A percentile compares a stretch with the other conserved stretches of the same genome.
phyloP scores from a whole-genome alignment of 2,888 invertebrate genomes.

The Pandemis corylana region DNA sequence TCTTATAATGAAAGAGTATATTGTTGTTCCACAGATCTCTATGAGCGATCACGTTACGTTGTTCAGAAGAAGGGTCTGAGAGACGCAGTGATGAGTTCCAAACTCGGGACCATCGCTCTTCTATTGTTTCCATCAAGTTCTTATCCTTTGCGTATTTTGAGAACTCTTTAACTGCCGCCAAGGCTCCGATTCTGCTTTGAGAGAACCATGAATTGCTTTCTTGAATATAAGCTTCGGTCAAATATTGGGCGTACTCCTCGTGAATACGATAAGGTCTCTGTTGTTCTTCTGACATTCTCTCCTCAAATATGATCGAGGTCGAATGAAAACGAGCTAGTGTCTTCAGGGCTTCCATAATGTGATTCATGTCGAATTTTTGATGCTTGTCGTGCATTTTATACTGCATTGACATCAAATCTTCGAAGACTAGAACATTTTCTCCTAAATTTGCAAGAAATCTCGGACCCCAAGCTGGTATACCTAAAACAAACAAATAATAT shows the following conservation, averaged over 20 bases:
- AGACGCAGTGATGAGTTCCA: not conserved
- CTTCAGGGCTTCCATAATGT: not conserved
- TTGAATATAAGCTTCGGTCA: not conserved
- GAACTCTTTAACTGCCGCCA: not conserved
- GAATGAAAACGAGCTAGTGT: not conserved
- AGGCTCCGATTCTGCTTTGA: not conserved
- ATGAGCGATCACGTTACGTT: not conserved
- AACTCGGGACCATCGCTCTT: not conserved
- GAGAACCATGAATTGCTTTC: not conserved
- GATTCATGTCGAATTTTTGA: not conserved
- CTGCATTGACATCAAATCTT: not conserved
- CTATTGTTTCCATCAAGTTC: not conserved
- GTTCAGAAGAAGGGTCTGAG: not conserved
- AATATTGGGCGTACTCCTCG: not conserved
- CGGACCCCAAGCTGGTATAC: not conserved
- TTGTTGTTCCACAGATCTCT: not conserved
- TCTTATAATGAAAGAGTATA: not conserved
- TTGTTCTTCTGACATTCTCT: not conserved
- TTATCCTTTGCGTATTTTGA: not conserved
- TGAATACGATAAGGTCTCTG: not conserved
- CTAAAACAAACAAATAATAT: not conserved
- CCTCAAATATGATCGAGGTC: not conserved
- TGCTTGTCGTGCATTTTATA: not conserved
- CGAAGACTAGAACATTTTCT: not conserved
- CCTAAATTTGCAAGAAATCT: not conserved